These are phyloP conservation scores for Trachops cirrhosus DNA, from an alignment of 2,797 vertebrate species.

Conservation along the genomic window DNA sequence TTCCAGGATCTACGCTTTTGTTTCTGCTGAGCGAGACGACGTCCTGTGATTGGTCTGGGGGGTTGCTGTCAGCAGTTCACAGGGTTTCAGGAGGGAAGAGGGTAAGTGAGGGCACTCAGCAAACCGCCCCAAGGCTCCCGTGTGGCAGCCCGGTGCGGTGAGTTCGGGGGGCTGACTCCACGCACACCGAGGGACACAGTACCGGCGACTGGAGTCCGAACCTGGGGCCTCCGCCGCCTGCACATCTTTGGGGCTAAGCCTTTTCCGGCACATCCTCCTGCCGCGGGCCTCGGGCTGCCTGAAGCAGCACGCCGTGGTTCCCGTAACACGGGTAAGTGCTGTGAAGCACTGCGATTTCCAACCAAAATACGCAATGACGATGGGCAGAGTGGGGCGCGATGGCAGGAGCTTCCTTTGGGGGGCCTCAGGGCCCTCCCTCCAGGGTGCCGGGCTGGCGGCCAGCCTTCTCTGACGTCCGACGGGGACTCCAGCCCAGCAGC, in stretches of 20 bases:
- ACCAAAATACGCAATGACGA: no score
- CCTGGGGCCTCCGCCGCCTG: accelerated
- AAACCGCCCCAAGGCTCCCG: neutral
- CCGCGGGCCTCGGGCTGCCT: accelerated
- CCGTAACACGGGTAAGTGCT: accelerated
- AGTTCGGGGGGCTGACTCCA: no score
- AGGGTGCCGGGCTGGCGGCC: accelerated
- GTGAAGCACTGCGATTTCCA: neutral
- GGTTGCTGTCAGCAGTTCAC: neutral
- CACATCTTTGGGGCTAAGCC: neutral
- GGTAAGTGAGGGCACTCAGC: neutral
- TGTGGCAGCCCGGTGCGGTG: neutral
- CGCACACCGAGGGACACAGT: accelerated
- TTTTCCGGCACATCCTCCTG: accelerated
- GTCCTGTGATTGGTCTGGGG: neutral
- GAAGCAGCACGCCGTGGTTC: accelerated
- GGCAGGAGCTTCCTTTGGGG: accelerated
- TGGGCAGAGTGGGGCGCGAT: neutral
- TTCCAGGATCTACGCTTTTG: neutral
- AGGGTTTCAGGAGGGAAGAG: neutral
- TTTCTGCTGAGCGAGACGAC: neutral
- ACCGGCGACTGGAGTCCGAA: no score
- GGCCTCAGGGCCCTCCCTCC: neutral
- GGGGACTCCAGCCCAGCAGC: neutral
- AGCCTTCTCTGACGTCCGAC: accelerated